These are phyloP conservation scores for Tokudaia tokunoshimensis DNA, from an alignment of 2,797 vertebrate genomes.

Conservation along the genomic window DNA sequence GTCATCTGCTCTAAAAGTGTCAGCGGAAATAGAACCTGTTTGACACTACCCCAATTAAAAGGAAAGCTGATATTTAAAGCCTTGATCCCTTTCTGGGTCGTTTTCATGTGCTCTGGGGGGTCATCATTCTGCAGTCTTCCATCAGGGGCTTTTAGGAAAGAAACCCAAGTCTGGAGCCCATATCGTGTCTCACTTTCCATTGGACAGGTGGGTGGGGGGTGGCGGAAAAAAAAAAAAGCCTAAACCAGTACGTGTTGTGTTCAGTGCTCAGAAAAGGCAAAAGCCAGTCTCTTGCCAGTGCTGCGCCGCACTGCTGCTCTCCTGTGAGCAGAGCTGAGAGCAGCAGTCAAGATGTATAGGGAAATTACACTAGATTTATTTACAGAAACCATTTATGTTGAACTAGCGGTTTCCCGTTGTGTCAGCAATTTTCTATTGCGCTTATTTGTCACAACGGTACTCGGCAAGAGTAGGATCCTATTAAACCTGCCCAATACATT, in stretches of 20 bases:
- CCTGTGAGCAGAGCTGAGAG: conserved; percentile 80
- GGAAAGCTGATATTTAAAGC: neutral
- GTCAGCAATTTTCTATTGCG: conserved; percentile 89
- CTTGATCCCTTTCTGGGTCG: neutral
- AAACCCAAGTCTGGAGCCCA: neutral
- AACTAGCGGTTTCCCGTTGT: conserved; percentile 88
- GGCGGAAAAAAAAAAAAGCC: neutral
- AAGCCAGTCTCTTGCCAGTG: conserved; percentile 34
- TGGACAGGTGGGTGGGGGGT: neutral
- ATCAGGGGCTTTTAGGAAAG: neutral
- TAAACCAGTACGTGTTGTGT: neutral
- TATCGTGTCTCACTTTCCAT: neutral
- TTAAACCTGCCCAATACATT: conserved; percentile 89
- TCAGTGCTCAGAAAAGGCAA: conserved; percentile 54
- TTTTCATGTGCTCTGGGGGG: neutral
- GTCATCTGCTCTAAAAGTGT: neutral
- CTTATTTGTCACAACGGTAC: conserved; percentile 88
- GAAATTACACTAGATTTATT: conserved; percentile 89
- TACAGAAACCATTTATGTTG: conserved; percentile 88
- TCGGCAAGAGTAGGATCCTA: conserved; percentile 89
- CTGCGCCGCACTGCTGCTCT: conserved; percentile 3
- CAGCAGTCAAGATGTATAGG: conserved; percentile 85
- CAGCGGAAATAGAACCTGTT: neutral
- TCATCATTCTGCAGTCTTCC: neutral
- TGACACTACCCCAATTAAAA: neutral